These are phyloP conservation scores for Pinctada fucata DNA, from an alignment of 2,888 invertebrate genomes.

Conservation along the genomic window DNA sequence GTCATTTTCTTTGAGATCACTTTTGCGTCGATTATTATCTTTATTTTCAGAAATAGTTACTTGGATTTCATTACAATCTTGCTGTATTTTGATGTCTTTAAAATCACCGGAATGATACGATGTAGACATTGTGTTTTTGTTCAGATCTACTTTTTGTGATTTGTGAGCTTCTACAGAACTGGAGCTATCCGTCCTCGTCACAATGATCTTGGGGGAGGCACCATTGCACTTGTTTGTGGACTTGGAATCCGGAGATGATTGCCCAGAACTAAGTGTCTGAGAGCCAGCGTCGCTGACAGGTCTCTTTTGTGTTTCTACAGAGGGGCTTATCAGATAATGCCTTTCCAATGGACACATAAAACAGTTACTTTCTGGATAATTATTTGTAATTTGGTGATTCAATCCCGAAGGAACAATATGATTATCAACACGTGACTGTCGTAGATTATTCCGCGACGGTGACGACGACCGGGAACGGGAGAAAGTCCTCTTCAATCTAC, in stretches of 20 bases:
- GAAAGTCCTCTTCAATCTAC: constrained; percentile 60
- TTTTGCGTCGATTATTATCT: neutral
- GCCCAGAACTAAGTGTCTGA: constrained; percentile 18
- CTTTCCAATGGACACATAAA: constrained; percentile 31
- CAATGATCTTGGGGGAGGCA: constrained; percentile 23
- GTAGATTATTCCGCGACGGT: constrained; percentile 24
- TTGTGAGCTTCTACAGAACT: neutral
- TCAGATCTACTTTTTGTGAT: neutral
- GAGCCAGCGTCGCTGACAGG: constrained; percentile 19
- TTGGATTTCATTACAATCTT: constrained; percentile 56
- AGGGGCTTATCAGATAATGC: constrained; percentile 23
- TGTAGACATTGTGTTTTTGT: neutral
- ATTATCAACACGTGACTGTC: constrained; percentile 2
- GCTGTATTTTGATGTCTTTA: constrained; percentile 52
- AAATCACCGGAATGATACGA: neutral
- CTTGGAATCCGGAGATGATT: neutral
- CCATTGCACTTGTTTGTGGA: constrained; percentile 7
- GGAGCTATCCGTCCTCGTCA: constrained; percentile 19
- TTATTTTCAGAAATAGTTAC: constrained; percentile 53
- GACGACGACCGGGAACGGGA: constrained; percentile 36
- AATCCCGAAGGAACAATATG: neutral
- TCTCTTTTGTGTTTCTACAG: neutral
- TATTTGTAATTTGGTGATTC: neutral
- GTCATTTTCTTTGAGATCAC: neutral
- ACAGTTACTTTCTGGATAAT: constrained; percentile 20